Evolutionary conservation across 1,140 invertebrate species (phyloP).

Genomic region (Drosophila auraria): DNA sequence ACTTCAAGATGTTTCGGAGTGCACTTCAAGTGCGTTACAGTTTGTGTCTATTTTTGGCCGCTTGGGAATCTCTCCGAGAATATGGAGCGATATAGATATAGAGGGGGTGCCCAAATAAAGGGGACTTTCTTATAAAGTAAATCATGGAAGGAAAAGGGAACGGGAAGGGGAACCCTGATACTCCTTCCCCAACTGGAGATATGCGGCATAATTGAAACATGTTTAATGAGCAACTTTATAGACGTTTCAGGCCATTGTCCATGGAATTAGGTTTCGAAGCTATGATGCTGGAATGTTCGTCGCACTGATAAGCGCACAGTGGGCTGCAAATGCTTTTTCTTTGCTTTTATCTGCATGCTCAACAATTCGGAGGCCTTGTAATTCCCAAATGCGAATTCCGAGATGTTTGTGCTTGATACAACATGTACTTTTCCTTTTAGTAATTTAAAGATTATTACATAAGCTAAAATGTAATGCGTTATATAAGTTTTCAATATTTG

Average conservation of each 20-base stretch:
- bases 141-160: constrained; percentile 21
- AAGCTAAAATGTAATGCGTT: no score
- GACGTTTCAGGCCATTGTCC: constrained; percentile 26
- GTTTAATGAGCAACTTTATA: constrained; percentile 57
- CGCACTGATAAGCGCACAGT: constrained; percentile 25
- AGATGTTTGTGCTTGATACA: no score
- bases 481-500: no score
- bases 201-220: constrained; percentile 44
- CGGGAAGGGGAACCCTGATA: constrained; percentile 17
- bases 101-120: constrained; percentile 18
- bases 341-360: no score
- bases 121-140: constrained; percentile 32
- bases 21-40: constrained; percentile 79
- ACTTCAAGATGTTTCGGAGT: constrained; percentile 76
- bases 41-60: constrained; percentile 75
- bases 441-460: no score
- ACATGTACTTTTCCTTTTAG: no score
- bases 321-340: neutral
- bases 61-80: constrained; percentile 69
- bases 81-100: neutral
- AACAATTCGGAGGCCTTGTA: neutral
- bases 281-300: neutral
- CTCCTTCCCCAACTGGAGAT: neutral
- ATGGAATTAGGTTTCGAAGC: constrained; percentile 8
- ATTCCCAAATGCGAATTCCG: neutral